Evolutionary conservation across 2,113 vertebrate species (phyloP).

Genomic region (Mohoua ochrocephala): DNA sequence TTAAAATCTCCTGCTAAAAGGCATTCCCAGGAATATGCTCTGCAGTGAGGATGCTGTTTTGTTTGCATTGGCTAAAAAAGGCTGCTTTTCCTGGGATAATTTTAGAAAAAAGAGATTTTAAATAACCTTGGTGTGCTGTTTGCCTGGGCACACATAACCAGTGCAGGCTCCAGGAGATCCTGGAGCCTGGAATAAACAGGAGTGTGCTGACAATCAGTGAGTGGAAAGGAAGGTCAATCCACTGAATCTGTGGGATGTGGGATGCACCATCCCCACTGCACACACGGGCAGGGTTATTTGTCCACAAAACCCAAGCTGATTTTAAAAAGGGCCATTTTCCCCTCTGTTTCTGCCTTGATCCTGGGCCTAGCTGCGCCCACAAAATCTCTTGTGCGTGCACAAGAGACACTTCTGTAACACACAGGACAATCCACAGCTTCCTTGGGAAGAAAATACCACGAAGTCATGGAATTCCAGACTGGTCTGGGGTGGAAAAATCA

Average conservation of each 20-base stretch:
- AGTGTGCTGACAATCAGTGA: accelerated
- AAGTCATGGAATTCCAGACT: background rate
- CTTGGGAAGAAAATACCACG: background rate
- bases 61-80: background rate
- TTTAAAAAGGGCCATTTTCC: accelerated
- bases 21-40: background rate
- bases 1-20: background rate
- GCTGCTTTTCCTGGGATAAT: background rate
- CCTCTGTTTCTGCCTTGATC: background rate
- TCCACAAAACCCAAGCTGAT: background rate
- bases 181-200: background rate
- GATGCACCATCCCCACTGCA: background rate
- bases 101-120: background rate
- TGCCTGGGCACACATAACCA: background rate
- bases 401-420: background rate
- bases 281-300: too few species aligned
- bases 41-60: background rate
- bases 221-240: background rate
- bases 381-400: background rate
- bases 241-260: background rate
- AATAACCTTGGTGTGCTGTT: background rate
- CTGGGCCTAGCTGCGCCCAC: background rate
- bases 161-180: background rate
- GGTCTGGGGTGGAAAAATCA: background rate
- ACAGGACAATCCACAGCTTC: background rate